Evolutionary conservation across 2,888 invertebrate genomes (phyloP).

Genomic region (Crocallis elinguaria): DNA sequence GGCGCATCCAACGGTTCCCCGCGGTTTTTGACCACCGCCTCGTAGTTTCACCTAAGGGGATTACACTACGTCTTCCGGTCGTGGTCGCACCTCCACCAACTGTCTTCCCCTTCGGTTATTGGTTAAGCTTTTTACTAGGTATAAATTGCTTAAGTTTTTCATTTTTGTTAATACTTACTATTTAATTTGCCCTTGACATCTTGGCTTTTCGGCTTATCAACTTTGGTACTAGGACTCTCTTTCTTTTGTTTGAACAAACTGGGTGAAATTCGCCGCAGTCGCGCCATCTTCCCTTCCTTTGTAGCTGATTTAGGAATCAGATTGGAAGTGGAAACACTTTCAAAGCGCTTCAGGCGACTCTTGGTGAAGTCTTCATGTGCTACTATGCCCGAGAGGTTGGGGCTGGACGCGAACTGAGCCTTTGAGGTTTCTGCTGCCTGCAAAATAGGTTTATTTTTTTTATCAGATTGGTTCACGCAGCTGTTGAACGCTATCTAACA

Average conservation of each 20-base stretch:
- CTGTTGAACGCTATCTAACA: not conserved
- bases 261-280: slow-evolving; percentile 65
- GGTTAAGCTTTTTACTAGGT: no score
- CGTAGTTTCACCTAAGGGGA: no score
- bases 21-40: no score
- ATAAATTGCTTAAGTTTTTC: not conserved
- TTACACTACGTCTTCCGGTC: no score
- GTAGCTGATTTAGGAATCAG: slow-evolving; percentile 45
- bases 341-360: slow-evolving; percentile 55
- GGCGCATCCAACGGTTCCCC: no score
- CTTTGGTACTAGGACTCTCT: slow-evolving; percentile 43
- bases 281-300: slow-evolving; percentile 56
- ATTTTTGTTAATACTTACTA: slow-evolving; percentile 50
- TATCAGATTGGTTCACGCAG: not conserved
- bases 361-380: slow-evolving; percentile 55
- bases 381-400: slow-evolving; percentile 61
- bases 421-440: slow-evolving; percentile 64
- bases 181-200: slow-evolving; percentile 57
- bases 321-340: slow-evolving; percentile 69
- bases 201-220: slow-evolving; percentile 48
- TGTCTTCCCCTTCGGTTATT: no score
- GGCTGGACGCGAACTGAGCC: slow-evolving; percentile 72
- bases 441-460: not conserved
- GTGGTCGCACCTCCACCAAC: no score
- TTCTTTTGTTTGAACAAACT: slow-evolving; percentile 63